Conservation (phyloP, 2,797 vertebrate species). For the Rhinophrynus dorsalis region DNA sequence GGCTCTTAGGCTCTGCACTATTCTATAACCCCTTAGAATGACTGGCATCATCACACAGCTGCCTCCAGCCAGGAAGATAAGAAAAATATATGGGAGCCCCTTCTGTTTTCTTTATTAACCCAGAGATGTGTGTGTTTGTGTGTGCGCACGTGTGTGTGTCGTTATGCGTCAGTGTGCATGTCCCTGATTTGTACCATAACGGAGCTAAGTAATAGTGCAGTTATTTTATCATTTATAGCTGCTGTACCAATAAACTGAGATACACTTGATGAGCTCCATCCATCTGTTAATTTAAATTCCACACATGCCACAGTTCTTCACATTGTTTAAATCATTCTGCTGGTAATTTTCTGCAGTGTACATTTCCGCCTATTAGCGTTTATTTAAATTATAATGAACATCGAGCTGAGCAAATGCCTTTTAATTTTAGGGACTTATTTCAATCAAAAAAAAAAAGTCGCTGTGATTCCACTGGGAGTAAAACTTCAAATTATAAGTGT, state of each 20-base stretch:
- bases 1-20: too few species aligned
- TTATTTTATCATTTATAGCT: too few species aligned
- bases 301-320: background rate
- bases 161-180: too few species aligned
- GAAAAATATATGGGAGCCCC: too few species aligned
- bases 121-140: too few species aligned
- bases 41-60: too few species aligned
- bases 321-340: slow-evolving; percentile 12
- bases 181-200: too few species aligned
- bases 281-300: slow-evolving; percentile 14
- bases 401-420: slow-evolving; percentile 9
- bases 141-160: too few species aligned
- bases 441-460: slow-evolving; percentile 6
- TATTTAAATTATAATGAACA: slow-evolving; percentile 10
- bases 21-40: too few species aligned
- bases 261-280: background rate
- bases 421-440: slow-evolving; percentile 4
- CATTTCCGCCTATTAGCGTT: slow-evolving; percentile 48
- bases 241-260: background rate
- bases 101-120: too few species aligned
- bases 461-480: background rate
- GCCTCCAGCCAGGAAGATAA: too few species aligned
- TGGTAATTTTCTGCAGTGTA: slow-evolving; percentile 19
- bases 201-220: too few species aligned
- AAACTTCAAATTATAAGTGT: slow-evolving; percentile 41